Evolutionary conservation across 2,113 vertebrate species (phyloP), one percentile per base, ranked within the genome.

Genomic region (Platycercus adscitus): DNA sequence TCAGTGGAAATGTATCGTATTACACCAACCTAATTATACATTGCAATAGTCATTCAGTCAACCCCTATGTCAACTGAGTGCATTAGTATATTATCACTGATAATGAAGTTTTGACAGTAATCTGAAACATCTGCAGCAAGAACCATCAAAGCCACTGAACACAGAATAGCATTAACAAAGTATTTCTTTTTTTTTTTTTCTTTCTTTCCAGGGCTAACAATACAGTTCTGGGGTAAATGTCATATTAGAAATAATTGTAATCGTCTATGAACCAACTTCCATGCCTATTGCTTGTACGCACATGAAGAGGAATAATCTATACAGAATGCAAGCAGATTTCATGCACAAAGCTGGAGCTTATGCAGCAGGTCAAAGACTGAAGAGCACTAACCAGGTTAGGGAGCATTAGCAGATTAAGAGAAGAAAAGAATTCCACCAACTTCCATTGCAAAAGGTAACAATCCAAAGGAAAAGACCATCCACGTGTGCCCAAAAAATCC

Each of bases 31-130:
- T 94, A 97, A 96, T 94, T 96, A 95, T 80, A 95, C 71, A 96
- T 26, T 92, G 86, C 76, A 94, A 97, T 41, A 98, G 91, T 94
- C 87, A 97, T 90, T 92, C 89, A 95, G 73, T 89, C 95, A 97
- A 86, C 65, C 52, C 86, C 56, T 93, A 61, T 91, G 94, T 94
- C 96, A 97, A 81, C 60, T 65, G 85, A 82, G 13, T 96, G 88
- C 72, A 97, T 96, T 96, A 96, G 91, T 95, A n/a, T 84, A 93
- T 97, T 97, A 96, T 92, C 95, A 95, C 37, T 85, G 92, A 96
- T 97, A 95, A 96, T 93, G 86, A 95, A 94, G 82, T 97, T 96
- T 87, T 97, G 93, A 95, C 85, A 89, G 84, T 97, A 97, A 98
- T 96, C 95, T 97, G 95, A 98, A 96, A 94, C 94, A 97, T 95